Evolutionary conservation across 2,888 invertebrate genomes (phyloP), one percentile per base, ranked within the genome.

Genomic region (Psylliodes chrysocephalus): DNA sequence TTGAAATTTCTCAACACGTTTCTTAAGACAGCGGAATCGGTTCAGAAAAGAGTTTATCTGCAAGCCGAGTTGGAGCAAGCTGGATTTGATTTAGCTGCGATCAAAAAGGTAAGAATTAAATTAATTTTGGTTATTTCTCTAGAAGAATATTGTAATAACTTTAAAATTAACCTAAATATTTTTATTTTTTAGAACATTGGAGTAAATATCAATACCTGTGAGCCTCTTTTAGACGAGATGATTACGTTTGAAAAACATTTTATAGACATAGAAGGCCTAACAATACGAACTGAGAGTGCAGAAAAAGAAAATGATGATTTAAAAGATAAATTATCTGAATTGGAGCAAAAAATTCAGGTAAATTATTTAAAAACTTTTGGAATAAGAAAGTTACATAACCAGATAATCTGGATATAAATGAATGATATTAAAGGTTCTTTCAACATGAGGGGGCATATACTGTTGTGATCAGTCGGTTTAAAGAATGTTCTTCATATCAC

Each of bases 11-110:
- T 96, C 57, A 96, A 96, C 79, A 90, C 91, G 0, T 89, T 96
- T 71, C 84, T 95, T 57, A 88, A 89, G 74, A 91, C 92, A 30
- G 90, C 94, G 0, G 90, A 90, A 0, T 86, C 88, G 35, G 86
- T 90, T 2, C 94, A 94, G 76, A 88, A 90, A 68, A 87, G 91
- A 65, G 85, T 95, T 7, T 94, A 95, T 79, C 88, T 95, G 54
- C 95, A 94, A 83, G 93, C 93, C 0, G 93, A 93, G 81, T 80
- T 94, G 67, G 91, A 91, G 73, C 92, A 94, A 80, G 93, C 93
- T 56, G 93, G 93, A 7, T 89, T 93, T 72, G 91, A 92, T 77
- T 84, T 88, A 44, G 80, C 84, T 42, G 82, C 84, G 60, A 83
- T 88, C 68, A 88, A 87, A 77, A 87, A 88, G 84, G 88, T 88